These are phyloP conservation scores for Nothocercus julius DNA, from an alignment of 2,113 vertebrate genomes.

Conservation along the genomic window DNA sequence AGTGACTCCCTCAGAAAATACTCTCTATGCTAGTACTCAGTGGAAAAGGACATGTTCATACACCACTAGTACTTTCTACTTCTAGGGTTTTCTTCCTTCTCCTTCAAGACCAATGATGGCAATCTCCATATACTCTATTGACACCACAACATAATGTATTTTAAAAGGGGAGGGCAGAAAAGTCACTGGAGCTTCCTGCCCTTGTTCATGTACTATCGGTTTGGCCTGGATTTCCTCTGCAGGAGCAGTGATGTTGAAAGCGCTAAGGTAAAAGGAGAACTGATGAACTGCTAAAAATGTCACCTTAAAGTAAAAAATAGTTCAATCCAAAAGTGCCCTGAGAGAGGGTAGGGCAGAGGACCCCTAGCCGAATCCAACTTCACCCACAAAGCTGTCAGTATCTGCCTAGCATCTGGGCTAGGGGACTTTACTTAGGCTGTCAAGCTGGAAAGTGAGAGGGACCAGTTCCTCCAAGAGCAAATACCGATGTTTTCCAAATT, in stretches of 20 bases:
- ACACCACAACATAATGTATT: not conserved
- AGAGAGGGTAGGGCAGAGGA: too few relatives aligned
- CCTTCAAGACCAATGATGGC: not conserved
- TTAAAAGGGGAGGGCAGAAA: not conserved
- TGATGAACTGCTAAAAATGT: too few relatives aligned
- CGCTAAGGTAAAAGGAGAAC: too few relatives aligned
- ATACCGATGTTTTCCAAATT: not conserved
- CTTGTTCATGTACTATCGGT: not conserved
- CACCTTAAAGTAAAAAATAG: too few relatives aligned
- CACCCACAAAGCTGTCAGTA: too few relatives aligned
- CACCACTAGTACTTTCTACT: not conserved
- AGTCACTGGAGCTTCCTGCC: not conserved
- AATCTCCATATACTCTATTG: not conserved
- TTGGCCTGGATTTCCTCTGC: not conserved
- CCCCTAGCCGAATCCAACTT: too few relatives aligned
- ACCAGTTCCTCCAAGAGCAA: not conserved
- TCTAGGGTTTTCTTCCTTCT: not conserved
- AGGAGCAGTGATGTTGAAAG: not conserved
- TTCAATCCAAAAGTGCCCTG: too few relatives aligned
- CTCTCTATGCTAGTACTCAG: not conserved
- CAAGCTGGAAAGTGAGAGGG: too few relatives aligned
- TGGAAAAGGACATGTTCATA: not conserved
- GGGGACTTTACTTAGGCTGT: too few relatives aligned
- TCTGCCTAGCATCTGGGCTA: too few relatives aligned
- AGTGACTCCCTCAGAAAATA: not conserved